Evolutionary conservation across 2,797 vertebrate genomes (phyloP).

Genomic region (Sebastes baramenuke): DNA sequence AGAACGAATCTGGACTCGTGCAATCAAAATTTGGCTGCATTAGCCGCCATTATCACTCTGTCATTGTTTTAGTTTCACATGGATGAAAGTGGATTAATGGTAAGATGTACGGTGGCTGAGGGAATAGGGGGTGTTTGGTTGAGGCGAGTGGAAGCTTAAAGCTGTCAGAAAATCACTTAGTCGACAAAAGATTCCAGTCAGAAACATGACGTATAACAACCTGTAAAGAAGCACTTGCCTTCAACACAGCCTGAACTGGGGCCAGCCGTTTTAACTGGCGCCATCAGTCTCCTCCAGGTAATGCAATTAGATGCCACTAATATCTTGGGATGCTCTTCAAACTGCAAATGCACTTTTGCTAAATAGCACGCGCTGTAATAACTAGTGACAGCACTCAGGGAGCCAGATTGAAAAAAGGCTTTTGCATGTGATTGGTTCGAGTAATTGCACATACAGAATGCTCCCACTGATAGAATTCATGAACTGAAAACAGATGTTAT

Average conservation of each 20-base stretch:
- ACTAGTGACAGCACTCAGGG: conserved; percentile 84
- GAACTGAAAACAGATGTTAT: conserved; percentile 73
- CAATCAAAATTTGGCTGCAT: conserved; percentile 67
- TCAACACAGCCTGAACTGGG: conserved; percentile 81
- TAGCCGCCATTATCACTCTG: conserved; percentile 62
- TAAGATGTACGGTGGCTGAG: conserved; percentile 65
- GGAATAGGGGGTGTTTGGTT: conserved; percentile 61
- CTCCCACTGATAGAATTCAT: conserved; percentile 67
- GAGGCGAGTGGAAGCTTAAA: conserved; percentile 68
- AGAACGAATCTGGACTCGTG: conserved; percentile 44
- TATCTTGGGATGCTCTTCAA: conserved; percentile 88
- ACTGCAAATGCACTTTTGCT: conserved; percentile 86
- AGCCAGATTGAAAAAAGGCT: conserved; percentile 75
- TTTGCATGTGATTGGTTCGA: conserved; percentile 75
- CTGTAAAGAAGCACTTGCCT: conserved; percentile 86
- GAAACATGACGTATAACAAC: conserved; percentile 81
- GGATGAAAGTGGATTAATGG: conserved; percentile 72
- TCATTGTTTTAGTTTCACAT: conserved; percentile 67
- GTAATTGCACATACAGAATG: conserved; percentile 70
- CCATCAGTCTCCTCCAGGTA: conserved; percentile 88
- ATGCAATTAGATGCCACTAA: conserved; percentile 90
- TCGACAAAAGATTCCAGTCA: conserved; percentile 84
- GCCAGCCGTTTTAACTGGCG: conserved; percentile 86
- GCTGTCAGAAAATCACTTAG: conserved; percentile 87
- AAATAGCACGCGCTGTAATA: conserved; percentile 84